phyloP scores from a whole-genome alignment of 2,888 invertebrate species.

The Omphaloscelis lunosa region DNA sequence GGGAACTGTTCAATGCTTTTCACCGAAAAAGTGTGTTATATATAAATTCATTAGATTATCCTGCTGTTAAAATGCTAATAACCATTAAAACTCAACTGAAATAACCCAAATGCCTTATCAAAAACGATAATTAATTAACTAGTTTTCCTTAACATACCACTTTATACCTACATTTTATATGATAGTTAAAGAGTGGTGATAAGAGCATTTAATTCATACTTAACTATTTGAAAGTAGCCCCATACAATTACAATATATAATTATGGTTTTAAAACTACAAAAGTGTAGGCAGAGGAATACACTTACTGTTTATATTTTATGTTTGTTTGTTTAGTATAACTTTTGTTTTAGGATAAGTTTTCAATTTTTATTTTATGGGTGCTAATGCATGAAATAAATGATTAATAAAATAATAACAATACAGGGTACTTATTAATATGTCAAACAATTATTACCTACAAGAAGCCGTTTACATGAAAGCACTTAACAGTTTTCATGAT shows the following conservation, averaged over 20 bases:
- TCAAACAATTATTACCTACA: not conserved
- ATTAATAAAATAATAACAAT: too few relatives aligned
- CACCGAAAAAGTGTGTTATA: too few relatives aligned
- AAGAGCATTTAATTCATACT: not conserved
- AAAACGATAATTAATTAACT: not conserved
- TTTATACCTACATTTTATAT: too few relatives aligned
- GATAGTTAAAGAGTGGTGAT: not conserved
- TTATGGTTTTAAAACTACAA: not conserved
- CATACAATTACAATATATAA: not conserved
- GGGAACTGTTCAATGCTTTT: not conserved
- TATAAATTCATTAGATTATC: not conserved
- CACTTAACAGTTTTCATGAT: too few relatives aligned
- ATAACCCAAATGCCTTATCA: slow-evolving; percentile 24
- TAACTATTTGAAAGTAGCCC: not conserved
- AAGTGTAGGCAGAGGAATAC: not conserved
- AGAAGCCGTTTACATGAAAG: not conserved
- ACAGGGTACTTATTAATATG: not conserved
- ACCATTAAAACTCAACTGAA: not conserved
- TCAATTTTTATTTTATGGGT: too few relatives aligned
- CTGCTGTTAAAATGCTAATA: not conserved
- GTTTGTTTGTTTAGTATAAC: too few relatives aligned
- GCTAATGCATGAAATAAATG: too few relatives aligned
- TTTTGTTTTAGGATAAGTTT: too few relatives aligned
- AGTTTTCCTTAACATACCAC: not conserved
- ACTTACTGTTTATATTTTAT: too few relatives aligned